Conservation (phyloP, 1,140 invertebrate genomes). For the Aleiodes sp. region DNA sequence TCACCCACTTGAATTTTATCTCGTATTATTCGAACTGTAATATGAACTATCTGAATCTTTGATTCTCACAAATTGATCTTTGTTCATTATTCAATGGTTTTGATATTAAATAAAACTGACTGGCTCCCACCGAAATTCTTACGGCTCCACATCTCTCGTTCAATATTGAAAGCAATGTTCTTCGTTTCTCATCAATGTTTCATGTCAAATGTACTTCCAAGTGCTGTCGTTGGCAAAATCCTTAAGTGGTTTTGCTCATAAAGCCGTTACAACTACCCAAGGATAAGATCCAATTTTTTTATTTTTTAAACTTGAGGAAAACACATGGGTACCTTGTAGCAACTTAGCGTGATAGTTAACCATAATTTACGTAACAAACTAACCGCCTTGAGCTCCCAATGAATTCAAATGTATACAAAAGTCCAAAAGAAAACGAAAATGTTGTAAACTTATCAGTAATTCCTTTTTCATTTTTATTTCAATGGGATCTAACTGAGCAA, state of each 20-base stretch:
- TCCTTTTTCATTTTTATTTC: background rate
- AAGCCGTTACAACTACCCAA: slow-evolving; percentile 47
- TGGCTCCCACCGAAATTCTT: too few species aligned
- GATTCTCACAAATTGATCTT: too few species aligned
- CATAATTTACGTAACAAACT: background rate
- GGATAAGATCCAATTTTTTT: slow-evolving; percentile 27
- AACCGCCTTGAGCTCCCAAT: background rate
- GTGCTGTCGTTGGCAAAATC: slow-evolving; percentile 48
- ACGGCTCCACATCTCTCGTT: background rate
- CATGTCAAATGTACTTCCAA: slow-evolving; percentile 44
- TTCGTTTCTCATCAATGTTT: slow-evolving; percentile 60
- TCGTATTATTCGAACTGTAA: too few species aligned
- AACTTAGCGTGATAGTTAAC: slow-evolving; percentile 8
- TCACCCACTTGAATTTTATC: slow-evolving; percentile 52
- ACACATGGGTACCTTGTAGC: slow-evolving; percentile 20
- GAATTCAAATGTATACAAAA: too few species aligned
- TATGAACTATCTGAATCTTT: too few species aligned
- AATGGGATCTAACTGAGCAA: slow-evolving; percentile 11
- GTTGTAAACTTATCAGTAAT: slow-evolving; percentile 8
- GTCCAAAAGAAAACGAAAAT: slow-evolving; percentile 28
- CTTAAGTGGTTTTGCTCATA: slow-evolving; percentile 65
- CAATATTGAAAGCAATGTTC: background rate
- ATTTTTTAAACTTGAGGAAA: too few species aligned
- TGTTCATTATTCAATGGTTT: background rate
- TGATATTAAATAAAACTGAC: too few species aligned